A percentile compares a stretch with the other conserved stretches of the same genome.
Conservation (phyloP, 2,888 invertebrate genomes). For the Zaprionus lineosus region DNA sequence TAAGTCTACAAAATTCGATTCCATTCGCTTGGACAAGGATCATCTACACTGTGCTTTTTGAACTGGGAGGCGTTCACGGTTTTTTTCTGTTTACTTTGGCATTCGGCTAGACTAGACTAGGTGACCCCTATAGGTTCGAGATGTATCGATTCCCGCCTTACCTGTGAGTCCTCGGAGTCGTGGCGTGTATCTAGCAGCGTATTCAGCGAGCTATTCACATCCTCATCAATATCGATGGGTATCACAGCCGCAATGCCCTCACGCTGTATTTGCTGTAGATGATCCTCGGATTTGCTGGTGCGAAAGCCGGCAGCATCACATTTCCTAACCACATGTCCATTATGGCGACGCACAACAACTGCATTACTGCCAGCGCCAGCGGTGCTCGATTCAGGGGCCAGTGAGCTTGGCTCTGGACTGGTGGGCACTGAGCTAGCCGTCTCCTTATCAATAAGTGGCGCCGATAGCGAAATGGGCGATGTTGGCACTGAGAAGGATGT, state of each 20-base stretch:
- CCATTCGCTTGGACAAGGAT: no score
- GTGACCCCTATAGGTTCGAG: no score
- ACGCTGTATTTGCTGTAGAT: conserved; percentile 87
- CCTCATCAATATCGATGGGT: conserved; percentile 95
- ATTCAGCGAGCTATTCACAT: conserved; percentile 95
- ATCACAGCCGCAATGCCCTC: conserved; percentile 89
- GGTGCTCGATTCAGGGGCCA: conserved; percentile 81
- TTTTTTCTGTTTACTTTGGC: no score
- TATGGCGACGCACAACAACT: conserved; percentile 83
- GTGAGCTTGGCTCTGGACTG: conserved; percentile 85
- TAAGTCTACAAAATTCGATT: no score
- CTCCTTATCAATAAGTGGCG: conserved; percentile 83
- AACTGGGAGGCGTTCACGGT: no score
- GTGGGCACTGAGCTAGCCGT: conserved; percentile 87
- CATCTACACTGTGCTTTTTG: no score
- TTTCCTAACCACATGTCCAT: conserved; percentile 82
- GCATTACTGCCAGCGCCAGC: conserved; percentile 83
- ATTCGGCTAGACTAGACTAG: background rate
- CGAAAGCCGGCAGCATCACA: conserved; percentile 88
- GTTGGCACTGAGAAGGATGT: conserved; percentile 83
- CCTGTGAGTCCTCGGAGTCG: conserved; percentile 84
- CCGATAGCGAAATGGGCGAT: conserved; percentile 83
- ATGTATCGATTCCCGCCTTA: no score
- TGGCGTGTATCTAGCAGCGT: conserved; percentile 92
- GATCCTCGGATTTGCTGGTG: conserved; percentile 95